Evolutionary conservation across 2,113 vertebrate species (phyloP), one percentile per base, ranked within the genome.

Genomic region (Pseudopipra pipra): DNA sequence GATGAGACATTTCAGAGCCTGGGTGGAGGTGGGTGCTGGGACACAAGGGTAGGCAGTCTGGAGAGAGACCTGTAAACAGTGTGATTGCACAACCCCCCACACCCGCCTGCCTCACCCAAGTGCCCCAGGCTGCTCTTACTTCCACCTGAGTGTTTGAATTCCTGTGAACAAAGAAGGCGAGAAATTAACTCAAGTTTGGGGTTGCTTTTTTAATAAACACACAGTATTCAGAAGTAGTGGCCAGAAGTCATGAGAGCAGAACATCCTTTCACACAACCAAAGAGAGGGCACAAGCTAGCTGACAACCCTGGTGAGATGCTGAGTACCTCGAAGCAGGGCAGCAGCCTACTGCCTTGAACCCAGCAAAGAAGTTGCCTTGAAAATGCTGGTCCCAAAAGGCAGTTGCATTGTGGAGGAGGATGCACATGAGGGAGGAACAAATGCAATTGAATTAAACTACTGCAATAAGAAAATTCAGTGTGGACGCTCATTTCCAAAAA

Each of bases 91-190:
- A 81, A 51, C 56, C 35, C 4, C 28, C 33, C 55, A 24, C 66
- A 55, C 12, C 71, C 0, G 0, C 59, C 71, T 0, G 0, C 59
- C 87, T 67, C 2, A 1, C 37, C 72, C 63, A 59, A 8, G 15
- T 0, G 47, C 86, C 80, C 24, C 1, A 0, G 91, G 91, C 81
- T 85, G 47, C 76, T 89, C 43, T 66, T 63, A n/a, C 27, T 90
- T 94, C 68, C 28, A 43, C 84, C 25, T 39, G 61, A 77, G 16
- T 5, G 6, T 35, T 23, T 55, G 43, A 47, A 95, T 82, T 87
- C 93, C 85, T 87, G 20, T 21, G 43, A 87, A 33, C 25, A 81
- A 61, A 37, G 13, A 14, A 55, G 9, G 46, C 0, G 0, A 56
- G 70, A 93, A 89, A 78, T 18, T n/a, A 59, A 15, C 46, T 28